These are phyloP conservation scores for Sphinx pinastri DNA, from an alignment of 2,888 invertebrate genomes.

Conservation along the genomic window DNA sequence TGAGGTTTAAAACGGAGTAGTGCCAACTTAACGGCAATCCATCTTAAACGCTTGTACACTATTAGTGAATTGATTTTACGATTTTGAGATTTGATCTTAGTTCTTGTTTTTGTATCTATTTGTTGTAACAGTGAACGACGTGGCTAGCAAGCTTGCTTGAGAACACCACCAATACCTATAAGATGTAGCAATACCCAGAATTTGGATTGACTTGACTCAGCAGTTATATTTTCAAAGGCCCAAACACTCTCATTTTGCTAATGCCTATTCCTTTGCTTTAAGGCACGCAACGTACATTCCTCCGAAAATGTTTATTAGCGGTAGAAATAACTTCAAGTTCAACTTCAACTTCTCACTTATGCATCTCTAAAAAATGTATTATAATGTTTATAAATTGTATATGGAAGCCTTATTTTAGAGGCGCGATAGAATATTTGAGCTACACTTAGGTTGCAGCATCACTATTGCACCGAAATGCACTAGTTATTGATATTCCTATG, in stretches of 20 bases:
- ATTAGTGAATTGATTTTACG: conserved; percentile 5
- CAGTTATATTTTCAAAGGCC: too few relatives aligned
- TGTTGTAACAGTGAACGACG: neutral
- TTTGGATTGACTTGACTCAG: too few relatives aligned
- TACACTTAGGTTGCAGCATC: neutral
- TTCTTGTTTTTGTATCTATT: neutral
- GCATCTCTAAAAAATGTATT: too few relatives aligned
- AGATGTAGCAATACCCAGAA: too few relatives aligned
- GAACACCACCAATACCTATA: too few relatives aligned
- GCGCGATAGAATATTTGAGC: neutral
- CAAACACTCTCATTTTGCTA: too few relatives aligned
- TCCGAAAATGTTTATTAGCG: too few relatives aligned
- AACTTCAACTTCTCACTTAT: too few relatives aligned
- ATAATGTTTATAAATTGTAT: neutral
- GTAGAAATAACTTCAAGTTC: too few relatives aligned
- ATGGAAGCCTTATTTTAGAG: neutral
- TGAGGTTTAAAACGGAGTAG: conserved; percentile 52
- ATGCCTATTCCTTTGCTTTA: too few relatives aligned
- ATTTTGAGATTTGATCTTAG: neutral
- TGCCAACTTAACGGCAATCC: conserved; percentile 59
- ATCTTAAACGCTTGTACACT: conserved; percentile 52
- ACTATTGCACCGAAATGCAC: conserved; percentile 10
- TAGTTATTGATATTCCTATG: conserved; percentile 24
- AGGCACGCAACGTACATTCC: too few relatives aligned
- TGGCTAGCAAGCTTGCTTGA: too few relatives aligned